Evolutionary conservation across 1,140 invertebrate species (phyloP).

Genomic region (Cardiocondyla obscurior): DNA sequence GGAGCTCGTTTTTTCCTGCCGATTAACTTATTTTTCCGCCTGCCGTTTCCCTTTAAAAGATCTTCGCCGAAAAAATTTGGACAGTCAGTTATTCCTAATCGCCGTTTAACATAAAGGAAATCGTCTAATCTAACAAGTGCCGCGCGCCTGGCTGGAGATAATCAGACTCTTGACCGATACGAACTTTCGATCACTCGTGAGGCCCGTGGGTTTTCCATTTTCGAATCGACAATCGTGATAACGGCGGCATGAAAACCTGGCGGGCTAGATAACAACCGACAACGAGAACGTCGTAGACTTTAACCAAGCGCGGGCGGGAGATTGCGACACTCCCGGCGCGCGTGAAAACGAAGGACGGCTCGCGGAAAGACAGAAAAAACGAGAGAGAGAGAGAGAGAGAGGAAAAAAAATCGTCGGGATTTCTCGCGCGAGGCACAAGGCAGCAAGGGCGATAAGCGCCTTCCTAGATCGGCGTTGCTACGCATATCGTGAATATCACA

Average conservation of each 20-base stretch:
- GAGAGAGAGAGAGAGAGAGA: no score
- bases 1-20: not conserved
- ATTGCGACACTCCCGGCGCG: constrained; percentile 15
- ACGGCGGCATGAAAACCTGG: not conserved
- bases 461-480: constrained; percentile 11
- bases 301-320: constrained; percentile 10
- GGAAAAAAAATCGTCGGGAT: not conserved
- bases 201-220: not conserved
- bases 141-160: not conserved
- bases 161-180: constrained; percentile 41
- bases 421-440: not conserved
- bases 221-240: constrained; percentile 33
- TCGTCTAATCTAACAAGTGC: not conserved
- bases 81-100: not conserved
- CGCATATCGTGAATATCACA: not conserved
- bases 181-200: constrained; percentile 14
- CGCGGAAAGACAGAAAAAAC: no score
- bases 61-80: not conserved
- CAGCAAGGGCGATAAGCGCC: not conserved
- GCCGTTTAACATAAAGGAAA: not conserved
- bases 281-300: constrained; percentile 38
- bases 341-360: not conserved
- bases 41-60: not conserved
- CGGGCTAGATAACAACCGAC: constrained; percentile 33
- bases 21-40: not conserved